These are phyloP conservation scores for Coptodon rendalli DNA, from an alignment of 2,113 vertebrate genomes.

Conservation along the genomic window DNA sequence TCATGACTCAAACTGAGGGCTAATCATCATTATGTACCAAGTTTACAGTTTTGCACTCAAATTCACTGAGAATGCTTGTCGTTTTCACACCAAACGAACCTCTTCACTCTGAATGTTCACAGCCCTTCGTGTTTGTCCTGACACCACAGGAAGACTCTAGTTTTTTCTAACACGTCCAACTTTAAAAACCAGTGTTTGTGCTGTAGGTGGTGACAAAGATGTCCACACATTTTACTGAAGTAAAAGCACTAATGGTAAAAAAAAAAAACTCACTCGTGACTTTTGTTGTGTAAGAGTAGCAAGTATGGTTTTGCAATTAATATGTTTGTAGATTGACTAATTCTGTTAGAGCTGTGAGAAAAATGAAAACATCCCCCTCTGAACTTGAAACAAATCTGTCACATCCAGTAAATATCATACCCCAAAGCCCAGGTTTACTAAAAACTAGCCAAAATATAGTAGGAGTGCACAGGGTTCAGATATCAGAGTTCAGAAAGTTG, in stretches of 20 bases:
- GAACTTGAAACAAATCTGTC: no score
- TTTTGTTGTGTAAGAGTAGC: not conserved
- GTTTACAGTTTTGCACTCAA: not conserved
- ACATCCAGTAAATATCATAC: no score
- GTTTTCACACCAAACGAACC: not conserved
- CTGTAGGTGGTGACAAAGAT: not conserved
- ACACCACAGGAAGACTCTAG: not conserved
- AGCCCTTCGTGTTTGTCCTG: not conserved
- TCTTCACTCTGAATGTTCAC: constrained; percentile 4
- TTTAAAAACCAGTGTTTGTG: not conserved
- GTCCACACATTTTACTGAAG: not conserved
- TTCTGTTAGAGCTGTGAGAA: not conserved
- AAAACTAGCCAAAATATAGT: rapidly evolving
- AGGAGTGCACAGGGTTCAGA: rapidly evolving
- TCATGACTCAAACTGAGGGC: constrained; percentile 18
- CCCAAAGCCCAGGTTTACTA: no score
- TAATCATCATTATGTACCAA: not conserved
- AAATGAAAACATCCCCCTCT: no score
- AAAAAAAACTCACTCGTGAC: not conserved
- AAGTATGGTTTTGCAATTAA: not conserved
- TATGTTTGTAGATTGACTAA: not conserved
- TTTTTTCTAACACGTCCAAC: not conserved
- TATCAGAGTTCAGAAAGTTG: not conserved
- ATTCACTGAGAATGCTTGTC: not conserved
- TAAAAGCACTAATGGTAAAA: not conserved